Base-by-base conservation (phyloP, 37 sponge, comb jelly and placozoan species). In the Aplysina aerophoba region DNA sequence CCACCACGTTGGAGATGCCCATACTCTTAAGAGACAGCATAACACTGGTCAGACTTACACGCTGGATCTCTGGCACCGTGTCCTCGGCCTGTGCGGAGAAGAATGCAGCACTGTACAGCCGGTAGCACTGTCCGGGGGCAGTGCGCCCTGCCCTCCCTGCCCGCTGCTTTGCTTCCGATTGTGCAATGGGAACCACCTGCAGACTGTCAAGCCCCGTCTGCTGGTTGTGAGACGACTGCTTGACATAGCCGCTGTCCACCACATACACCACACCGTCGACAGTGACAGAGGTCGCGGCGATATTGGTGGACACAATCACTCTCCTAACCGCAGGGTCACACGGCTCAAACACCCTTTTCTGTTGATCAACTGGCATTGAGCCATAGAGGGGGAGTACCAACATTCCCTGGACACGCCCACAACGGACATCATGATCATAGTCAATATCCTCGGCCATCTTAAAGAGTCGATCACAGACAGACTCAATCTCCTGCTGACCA, bases 211-310 rank as follows among this genome's bases (percentile, higher is more conserved):
- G 86, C 5, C 95, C 92, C 0, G 94, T 96, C 2, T 92, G 88
- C 34, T 95, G 86, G 56, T 94, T 96, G 80, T 85, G 93, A 0
- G 85, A 65, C 0, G 89, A 77, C 84, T 96, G 96, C 72, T 96
- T 96, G 50, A 94, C 95, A 73, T 79, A 94, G 20, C 96, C 96
- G 55, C 86, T 86, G 62, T 96, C 96, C 4, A 96, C 85, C 11
- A 96, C 95, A 81, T 94, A 96, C 58, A 93, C 95, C 21, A 96
- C 84, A 37, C 96, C 96, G 38, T 94, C 90, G 0, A 96, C 87
- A n/a, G 96, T 96, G 37, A 96, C 68, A 31, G 95, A 94, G 27
- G 96, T 96, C 35, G 95, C 95, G 11, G 96, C 96, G 50, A 96
- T 96, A 83, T 96, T 96, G 0, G 96, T 96, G 36, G 96, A 87